Evolutionary conservation across 2,888 invertebrate genomes (phyloP), one percentile per base, ranked within the genome.

Genomic region (Criorhina ranunculi): DNA sequence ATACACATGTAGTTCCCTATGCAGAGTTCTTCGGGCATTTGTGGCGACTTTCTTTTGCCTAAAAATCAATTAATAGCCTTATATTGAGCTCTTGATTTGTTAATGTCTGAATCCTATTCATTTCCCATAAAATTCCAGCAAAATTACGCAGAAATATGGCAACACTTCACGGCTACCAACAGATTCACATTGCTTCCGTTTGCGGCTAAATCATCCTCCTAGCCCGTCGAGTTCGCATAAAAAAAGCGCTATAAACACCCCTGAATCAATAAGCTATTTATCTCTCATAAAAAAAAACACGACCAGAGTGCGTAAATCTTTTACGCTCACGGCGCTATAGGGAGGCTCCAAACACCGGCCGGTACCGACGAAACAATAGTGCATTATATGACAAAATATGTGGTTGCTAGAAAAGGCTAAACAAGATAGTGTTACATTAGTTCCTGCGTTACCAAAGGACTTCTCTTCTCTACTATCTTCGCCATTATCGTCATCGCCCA

Each of bases 401-500:
- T 24, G 46, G 35, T 35, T 0, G 42, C 8, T 9, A n/a, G 6
- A 49, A 66, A 31, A 11, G 40, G 40, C 51, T 60, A 51, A 67
- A 53, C 67, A 42, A 64, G 44, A 62, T 60, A 57, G 46, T 57
- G 33, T 40, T 17, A 44, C 70, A 78, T 69, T 78, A 78, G 78
- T 64, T 69, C 9, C 42, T 51, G 60, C 42, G 40, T 46, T 55
- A 53, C 44, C 24, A 70, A 55, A 49, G 70, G 78, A 55, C 78
- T 31, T 46, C 37, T 19, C 24, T 11, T 12, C 42, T 51, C 53
- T 31, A 64, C 64, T 79, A 85, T 79, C 60, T 85, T 17, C 17
- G 59, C 75, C 75, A 79, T 85, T 85, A 85, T 46, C 69, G 64
- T 75, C 53, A 57, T 76, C 31, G 42, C 29, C 69, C 53, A 57